phyloP scores from a whole-genome alignment of 2,888 invertebrate species.

The Bembecia ichneumoniformis region DNA sequence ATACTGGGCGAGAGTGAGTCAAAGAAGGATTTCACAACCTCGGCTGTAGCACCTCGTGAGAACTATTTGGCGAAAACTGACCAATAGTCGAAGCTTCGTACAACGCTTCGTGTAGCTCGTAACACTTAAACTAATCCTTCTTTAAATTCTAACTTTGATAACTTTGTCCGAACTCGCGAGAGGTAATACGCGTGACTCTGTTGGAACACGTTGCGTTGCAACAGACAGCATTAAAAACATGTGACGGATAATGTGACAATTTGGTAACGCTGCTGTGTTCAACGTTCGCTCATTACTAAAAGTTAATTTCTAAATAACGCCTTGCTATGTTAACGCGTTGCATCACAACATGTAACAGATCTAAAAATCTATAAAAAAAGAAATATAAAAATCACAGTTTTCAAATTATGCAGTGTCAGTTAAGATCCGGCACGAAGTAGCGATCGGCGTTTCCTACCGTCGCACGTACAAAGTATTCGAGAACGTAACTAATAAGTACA shows the following conservation, averaged over 20 bases:
- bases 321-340: conserved; percentile 35
- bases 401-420: conserved; percentile 70
- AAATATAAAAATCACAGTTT: conserved; percentile 71
- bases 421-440: conserved; percentile 61
- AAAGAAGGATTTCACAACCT: conserved; percentile 71
- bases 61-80: conserved; percentile 40
- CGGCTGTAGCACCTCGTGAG: conserved; percentile 54
- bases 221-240: conserved; percentile 34
- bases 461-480: conserved; percentile 46
- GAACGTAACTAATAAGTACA: conserved; percentile 68
- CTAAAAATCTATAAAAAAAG: conserved; percentile 59
- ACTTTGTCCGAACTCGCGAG: conserved; percentile 32
- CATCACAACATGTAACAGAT: conserved; percentile 68
- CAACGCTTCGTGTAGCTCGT: not conserved
- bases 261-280: conserved; percentile 35
- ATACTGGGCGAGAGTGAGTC: conserved; percentile 60
- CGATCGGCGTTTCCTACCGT: conserved; percentile 45
- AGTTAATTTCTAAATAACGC: conserved; percentile 15
- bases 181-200: conserved; percentile 31
- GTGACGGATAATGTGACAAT: conserved; percentile 22
- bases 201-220: conserved; percentile 33
- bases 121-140: conserved; percentile 44
- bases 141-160: conserved; percentile 40
- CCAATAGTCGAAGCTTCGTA: conserved; percentile 16
- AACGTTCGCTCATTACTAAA: conserved; percentile 22